phyloP scores from a whole-genome alignment of 1,140 invertebrate genomes.

The Prorops nasuta region DNA sequence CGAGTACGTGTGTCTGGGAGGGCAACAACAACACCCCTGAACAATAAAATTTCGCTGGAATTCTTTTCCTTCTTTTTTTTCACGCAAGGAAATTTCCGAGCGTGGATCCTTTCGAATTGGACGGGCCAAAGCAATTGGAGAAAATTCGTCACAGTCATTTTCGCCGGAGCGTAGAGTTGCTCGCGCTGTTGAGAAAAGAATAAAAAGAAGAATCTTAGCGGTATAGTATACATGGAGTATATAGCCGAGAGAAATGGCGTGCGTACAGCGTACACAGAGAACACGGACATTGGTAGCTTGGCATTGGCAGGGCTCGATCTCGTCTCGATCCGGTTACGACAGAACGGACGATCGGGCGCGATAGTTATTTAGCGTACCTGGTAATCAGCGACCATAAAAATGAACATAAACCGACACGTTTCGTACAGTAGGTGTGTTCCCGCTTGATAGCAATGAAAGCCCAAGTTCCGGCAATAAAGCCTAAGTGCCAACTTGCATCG shows the following conservation, averaged over 20 bases:
- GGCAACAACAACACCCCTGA: too few relatives aligned
- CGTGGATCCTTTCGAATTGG: too few relatives aligned
- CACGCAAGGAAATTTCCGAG: too few relatives aligned
- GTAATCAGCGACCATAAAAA: slow-evolving; percentile 48
- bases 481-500: slow-evolving; percentile 28
- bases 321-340: slow-evolving; percentile 38
- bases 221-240: too few relatives aligned
- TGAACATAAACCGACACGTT: slow-evolving; percentile 41
- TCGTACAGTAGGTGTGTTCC: slow-evolving; percentile 20
- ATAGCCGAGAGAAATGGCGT: too few relatives aligned
- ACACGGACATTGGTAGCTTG: background rate
- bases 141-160: background rate
- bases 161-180: background rate
- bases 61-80: too few relatives aligned
- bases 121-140: too few relatives aligned
- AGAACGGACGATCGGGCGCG: slow-evolving; percentile 22
- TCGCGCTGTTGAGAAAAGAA: background rate
- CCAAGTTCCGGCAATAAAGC: slow-evolving; percentile 29
- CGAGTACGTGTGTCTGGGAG: too few relatives aligned
- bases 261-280: background rate
- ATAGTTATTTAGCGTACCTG: slow-evolving; percentile 43
- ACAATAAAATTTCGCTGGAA: background rate
- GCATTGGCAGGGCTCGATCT: background rate
- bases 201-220: background rate
- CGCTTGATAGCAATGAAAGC: slow-evolving; percentile 33